Conservation (phyloP, 2,113 vertebrate genomes). For the Campylomormyrus tamandua region DNA sequence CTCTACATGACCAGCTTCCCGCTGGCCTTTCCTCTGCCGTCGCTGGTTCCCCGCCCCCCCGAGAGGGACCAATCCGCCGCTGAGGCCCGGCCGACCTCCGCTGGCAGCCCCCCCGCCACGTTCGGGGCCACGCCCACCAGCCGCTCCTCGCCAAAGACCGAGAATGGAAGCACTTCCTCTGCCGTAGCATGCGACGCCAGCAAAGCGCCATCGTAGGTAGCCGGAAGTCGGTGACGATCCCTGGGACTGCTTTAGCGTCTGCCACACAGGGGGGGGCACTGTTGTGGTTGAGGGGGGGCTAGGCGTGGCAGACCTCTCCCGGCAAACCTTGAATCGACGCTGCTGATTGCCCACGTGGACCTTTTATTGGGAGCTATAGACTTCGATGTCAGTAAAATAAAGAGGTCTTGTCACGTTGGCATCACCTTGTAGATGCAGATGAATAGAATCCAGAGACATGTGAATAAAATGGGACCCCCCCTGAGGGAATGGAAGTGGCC, state of each 20-base stretch:
- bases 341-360: not conserved
- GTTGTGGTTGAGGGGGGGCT: conserved; percentile 33
- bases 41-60: conserved; percentile 58
- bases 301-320: not conserved
- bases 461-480: not conserved
- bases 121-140: conserved; percentile 57
- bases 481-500: not conserved
- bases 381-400: not conserved
- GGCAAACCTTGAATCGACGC: not conserved
- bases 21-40: conserved; percentile 80
- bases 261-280: conserved; percentile 45
- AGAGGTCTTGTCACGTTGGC: not conserved
- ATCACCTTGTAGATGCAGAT: not conserved
- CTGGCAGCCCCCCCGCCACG: conserved; percentile 69
- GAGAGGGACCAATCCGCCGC: conserved; percentile 59
- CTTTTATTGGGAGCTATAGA: not conserved
- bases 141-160: conserved; percentile 76
- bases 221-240: conserved; percentile 35
- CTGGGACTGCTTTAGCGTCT: conserved; percentile 41
- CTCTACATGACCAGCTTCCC: conserved; percentile 93
- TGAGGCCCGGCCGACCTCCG: conserved; percentile 67
- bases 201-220: conserved; percentile 69
- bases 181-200: conserved; percentile 56
- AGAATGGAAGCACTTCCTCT: conserved; percentile 64
- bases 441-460: not conserved